Percentiles rank a stretch among this genome's conserved stretches.
phyloP scores from a whole-genome alignment of 2,797 vertebrate species.

The Helicolenus hilgendorfi region DNA sequence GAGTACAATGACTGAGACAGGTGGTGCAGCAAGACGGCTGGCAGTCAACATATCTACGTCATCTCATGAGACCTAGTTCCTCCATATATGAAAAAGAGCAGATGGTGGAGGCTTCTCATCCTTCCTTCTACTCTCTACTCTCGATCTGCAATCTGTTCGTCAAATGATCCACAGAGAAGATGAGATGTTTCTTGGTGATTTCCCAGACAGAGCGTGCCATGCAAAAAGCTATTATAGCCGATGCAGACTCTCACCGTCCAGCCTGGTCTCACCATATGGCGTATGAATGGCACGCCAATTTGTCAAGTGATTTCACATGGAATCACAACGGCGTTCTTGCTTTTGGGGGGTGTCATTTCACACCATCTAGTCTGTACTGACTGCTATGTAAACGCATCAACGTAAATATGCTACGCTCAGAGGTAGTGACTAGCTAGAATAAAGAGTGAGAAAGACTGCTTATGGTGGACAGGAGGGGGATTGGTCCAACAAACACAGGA shows the following conservation, averaged over 20 bases:
- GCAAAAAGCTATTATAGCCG: not conserved
- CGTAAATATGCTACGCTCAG: no score
- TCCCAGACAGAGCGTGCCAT: not conserved
- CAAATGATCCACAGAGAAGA: constrained; percentile 26
- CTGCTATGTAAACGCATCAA: no score
- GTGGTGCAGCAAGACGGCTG: not conserved
- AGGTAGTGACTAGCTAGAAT: no score
- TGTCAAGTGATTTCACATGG: no score
- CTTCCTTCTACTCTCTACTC: not conserved
- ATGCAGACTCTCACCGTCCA: not conserved
- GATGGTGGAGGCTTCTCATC: constrained; percentile 36
- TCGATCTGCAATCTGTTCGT: constrained; percentile 39
- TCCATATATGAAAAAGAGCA: constrained; percentile 20
- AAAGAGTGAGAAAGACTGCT: no score
- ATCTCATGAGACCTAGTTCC: constrained; percentile 14
- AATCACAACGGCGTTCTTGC: no score
- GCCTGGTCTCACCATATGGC: not conserved
- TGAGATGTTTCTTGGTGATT: constrained; percentile 7
- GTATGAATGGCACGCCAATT: no score
- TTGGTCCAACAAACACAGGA: no score
- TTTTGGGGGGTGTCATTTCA: no score
- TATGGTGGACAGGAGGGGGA: no score
- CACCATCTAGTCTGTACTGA: no score
- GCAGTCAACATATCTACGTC: not conserved
- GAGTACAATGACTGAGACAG: not conserved